These are phyloP conservation scores for Calyptomena viridis DNA, from an alignment of 2,113 vertebrate genomes.

Conservation along the genomic window DNA sequence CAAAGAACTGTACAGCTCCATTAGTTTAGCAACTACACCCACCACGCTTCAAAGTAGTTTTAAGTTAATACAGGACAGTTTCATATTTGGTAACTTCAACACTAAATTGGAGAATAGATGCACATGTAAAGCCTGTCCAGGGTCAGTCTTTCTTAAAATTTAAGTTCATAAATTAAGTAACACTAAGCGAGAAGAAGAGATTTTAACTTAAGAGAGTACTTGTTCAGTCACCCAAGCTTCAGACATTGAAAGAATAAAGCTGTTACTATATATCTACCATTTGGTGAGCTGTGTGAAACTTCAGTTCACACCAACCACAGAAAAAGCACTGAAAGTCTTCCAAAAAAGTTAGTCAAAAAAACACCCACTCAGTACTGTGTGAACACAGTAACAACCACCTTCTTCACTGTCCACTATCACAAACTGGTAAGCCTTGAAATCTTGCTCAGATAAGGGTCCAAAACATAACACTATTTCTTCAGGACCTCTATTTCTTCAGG, in stretches of 20 bases:
- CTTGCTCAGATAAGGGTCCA: not conserved
- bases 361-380: not conserved
- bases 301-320: not conserved
- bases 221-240: not conserved
- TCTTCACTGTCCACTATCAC: not conserved
- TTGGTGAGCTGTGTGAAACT: not conserved
- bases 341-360: not conserved
- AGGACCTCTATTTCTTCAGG: not conserved
- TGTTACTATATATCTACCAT: not conserved
- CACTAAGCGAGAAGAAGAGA: not conserved
- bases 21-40: not conserved
- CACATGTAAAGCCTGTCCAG: not conserved
- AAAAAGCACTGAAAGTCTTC: not conserved
- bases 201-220: not conserved
- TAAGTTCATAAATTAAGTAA: not conserved
- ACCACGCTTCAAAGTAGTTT: not conserved
- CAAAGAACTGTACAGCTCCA: not conserved
- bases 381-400: not conserved
- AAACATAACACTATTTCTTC: not conserved
- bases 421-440: not conserved
- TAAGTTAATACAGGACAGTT: not conserved
- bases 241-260: not conserved
- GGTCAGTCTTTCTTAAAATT: not conserved
- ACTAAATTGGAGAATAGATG: not conserved
- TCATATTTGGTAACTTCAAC: not conserved